Conservation (phyloP, 2,888 invertebrate species). For the Tanytarsus gracilentus region DNA sequence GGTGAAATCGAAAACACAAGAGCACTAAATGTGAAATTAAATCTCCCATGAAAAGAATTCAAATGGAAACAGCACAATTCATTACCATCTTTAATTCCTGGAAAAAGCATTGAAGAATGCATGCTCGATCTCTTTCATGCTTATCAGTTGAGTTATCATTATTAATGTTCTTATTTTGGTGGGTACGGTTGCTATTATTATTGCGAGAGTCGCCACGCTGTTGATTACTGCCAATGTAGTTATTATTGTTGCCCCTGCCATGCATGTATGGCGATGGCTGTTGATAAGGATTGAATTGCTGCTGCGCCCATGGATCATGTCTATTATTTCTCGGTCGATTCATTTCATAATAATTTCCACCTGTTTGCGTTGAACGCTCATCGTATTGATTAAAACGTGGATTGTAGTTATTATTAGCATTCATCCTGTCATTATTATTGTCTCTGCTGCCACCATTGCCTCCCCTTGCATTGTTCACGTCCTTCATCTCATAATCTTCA, state of each 20-base stretch:
- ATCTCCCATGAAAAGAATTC: slow-evolving; percentile 9
- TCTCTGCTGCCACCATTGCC: slow-evolving; percentile 31
- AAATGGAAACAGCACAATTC: slow-evolving; percentile 19
- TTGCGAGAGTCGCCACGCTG: slow-evolving; percentile 3
- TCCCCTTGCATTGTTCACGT: background rate
- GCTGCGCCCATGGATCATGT: slow-evolving; percentile 30
- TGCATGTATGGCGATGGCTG: no score
- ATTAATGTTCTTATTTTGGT: slow-evolving; percentile 8
- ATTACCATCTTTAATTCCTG: slow-evolving; percentile 58
- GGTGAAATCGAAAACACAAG: background rate
- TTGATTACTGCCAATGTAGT: slow-evolving; percentile 38
- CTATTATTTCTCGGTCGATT: slow-evolving; percentile 9
- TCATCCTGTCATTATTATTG: slow-evolving; percentile 30
- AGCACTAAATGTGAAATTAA: background rate
- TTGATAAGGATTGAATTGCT: slow-evolving; percentile 38
- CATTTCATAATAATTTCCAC: slow-evolving; percentile 33
- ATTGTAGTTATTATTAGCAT: slow-evolving; percentile 26
- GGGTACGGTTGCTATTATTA: slow-evolving; percentile 3
- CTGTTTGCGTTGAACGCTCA: slow-evolving; percentile 33
- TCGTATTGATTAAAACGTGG: slow-evolving; percentile 3
- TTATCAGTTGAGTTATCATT: background rate
- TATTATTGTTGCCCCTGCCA: slow-evolving; percentile 38
- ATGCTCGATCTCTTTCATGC: slow-evolving; percentile 39
- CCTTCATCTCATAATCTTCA: slow-evolving; percentile 31
- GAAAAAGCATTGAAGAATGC: slow-evolving; percentile 61